Conservation (phyloP, 2,888 invertebrate genomes). For the Cerceris rybyensis region DNA sequence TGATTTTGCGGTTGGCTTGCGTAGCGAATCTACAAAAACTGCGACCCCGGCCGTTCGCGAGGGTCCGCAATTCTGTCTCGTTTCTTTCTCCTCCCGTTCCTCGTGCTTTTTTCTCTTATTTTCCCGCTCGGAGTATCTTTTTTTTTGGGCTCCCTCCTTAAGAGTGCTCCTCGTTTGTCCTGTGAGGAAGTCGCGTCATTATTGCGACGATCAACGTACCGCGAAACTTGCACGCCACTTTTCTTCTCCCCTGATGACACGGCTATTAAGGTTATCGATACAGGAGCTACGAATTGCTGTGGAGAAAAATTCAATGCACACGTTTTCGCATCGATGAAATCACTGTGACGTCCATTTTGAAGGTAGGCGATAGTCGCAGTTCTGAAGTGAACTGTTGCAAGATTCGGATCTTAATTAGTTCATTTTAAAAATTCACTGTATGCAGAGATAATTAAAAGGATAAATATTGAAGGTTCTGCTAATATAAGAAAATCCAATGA, state of each 20-base stretch:
- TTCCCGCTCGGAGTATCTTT: neutral
- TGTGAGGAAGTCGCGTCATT: constrained; percentile 48
- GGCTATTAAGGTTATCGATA: constrained; percentile 38
- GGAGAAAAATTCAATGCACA: neutral
- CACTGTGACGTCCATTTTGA: too few species aligned
- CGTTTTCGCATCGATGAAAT: neutral
- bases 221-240: constrained; percentile 3
- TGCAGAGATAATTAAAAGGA: too few species aligned
- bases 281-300: constrained; percentile 12
- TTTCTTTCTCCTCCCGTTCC: constrained; percentile 18
- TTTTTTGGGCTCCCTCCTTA: neutral
- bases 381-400: too few species aligned
- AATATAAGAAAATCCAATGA: too few species aligned
- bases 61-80: constrained; percentile 8
- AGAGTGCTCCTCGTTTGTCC: constrained; percentile 12
- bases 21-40: constrained; percentile 76
- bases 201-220: constrained; percentile 22
- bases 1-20: constrained; percentile 82
- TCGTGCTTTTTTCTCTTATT: constrained; percentile 21
- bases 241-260: constrained; percentile 36
- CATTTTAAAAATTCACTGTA: too few species aligned
- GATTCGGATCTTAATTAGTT: too few species aligned
- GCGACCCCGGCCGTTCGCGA: constrained; percentile 26
- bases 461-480: too few species aligned
- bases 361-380: too few species aligned